Base-by-base conservation (phyloP, 2,888 invertebrate species). In the Cordilura impudica region DNA sequence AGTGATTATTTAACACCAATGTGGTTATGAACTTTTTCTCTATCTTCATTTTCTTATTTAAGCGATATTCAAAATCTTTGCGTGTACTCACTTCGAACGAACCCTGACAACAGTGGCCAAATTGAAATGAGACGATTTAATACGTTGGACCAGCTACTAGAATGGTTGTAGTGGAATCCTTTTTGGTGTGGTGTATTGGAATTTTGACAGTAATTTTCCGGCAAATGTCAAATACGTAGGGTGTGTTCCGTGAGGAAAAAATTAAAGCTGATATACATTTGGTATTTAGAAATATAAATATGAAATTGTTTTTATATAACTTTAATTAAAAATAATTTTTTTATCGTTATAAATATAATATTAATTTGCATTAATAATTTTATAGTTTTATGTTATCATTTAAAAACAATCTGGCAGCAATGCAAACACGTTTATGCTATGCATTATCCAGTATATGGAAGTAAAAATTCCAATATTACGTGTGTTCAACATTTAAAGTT, bases 91-190 rank as follows among this genome's bases (percentile, higher is more conserved):
- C 88, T 87, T 89, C 86, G 86, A 87, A 88, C 88, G 85, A 88
- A 88, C 88, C 88, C 88, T 88, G 87, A 88, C 89, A 88, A 88
- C 87, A 87, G 88, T 87, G 88, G 85, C 84, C 84, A 54, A 78
- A 56, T 60, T 83, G 78, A 86, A 86, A 81, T 81, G 83, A 82
- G 70, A 58, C 65, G 45, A 66, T 35, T 63, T 53, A 60, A 54
- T 39, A 54, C 47, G 47, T 53, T 77, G 63, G 75, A 47, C 72
- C 82, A 72, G 71, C 83, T 82, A 85, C 39, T 83, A 84, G 83
- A 83, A 82, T 81, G 79, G 75, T 82, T 82, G 79, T 83, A 72
- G 76, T 82, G 83, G 65, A 81, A 83, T 53, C n/a, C n/a, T n/a
- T n/a, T n/a, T n/a, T n/a, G n/a, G n/a, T n/a, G n/a, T n/a, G n/a